Evolutionary conservation across 2,888 invertebrate species (phyloP).

Genomic region (Agrilus mali): DNA sequence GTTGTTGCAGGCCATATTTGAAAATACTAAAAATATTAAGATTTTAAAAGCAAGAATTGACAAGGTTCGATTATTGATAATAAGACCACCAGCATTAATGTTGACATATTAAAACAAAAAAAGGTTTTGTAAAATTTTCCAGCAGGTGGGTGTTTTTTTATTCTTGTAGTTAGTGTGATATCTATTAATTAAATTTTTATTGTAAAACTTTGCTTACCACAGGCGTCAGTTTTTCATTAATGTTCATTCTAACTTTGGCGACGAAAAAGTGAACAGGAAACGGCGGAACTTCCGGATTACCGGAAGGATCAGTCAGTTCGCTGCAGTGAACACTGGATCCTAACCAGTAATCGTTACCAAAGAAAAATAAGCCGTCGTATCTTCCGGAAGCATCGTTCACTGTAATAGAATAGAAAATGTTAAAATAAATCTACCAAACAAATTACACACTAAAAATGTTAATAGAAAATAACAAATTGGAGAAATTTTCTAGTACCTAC

Average conservation of each 20-base stretch:
- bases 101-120: no score
- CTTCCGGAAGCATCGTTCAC: conserved; percentile 72
- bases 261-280: conserved; percentile 49
- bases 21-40: no score
- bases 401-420: conserved; percentile 29
- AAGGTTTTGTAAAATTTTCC: background rate
- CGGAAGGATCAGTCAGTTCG: conserved; percentile 45
- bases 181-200: background rate
- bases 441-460: no score
- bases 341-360: conserved; percentile 73
- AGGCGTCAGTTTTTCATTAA: conserved; percentile 27
- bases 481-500: no score
- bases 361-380: conserved; percentile 63
- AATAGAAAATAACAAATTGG: no score
- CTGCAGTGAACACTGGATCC: conserved; percentile 58
- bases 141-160: background rate
- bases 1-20: no score
- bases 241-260: conserved; percentile 34
- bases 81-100: no score
- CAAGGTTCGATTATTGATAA: no score
- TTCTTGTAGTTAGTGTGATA: background rate
- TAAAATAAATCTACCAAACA: no score
- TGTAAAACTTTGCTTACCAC: conserved; percentile 23
- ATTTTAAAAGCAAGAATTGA: no score
- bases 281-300: conserved; percentile 43